These are phyloP conservation scores for Nematopogon swammerdamellus DNA, from an alignment of 2,888 invertebrate genomes.

Conservation along the genomic window DNA sequence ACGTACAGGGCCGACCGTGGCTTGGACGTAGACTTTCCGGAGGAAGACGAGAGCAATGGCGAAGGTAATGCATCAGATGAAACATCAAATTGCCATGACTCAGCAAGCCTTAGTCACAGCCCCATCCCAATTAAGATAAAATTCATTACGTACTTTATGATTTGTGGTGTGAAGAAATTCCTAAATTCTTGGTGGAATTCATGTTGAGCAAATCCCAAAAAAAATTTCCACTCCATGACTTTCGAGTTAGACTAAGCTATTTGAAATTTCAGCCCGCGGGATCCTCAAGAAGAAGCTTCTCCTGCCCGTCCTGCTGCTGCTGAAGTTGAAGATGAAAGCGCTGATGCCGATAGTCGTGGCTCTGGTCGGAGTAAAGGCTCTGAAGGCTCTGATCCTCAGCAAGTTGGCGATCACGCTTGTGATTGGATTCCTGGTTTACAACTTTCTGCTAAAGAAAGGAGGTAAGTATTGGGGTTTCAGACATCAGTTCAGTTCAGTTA, in stretches of 20 bases:
- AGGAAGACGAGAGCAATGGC: slow-evolving; percentile 44
- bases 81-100: too few relatives aligned
- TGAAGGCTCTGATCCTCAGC: slow-evolving; percentile 80
- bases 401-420: slow-evolving; percentile 80
- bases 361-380: slow-evolving; percentile 75
- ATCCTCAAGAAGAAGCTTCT: slow-evolving; percentile 81
- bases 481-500: too few relatives aligned
- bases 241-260: too few relatives aligned
- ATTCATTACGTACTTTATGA: too few relatives aligned
- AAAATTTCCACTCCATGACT: too few relatives aligned
- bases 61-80: too few relatives aligned
- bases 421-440: slow-evolving; percentile 76
- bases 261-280: slow-evolving; percentile 61
- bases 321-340: slow-evolving; percentile 82
- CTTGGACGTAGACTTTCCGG: slow-evolving; percentile 60
- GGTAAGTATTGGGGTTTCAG: too few relatives aligned
- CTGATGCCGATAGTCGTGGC: slow-evolving; percentile 79
- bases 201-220: too few relatives aligned
- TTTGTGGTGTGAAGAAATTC: too few relatives aligned
- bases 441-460: slow-evolving; percentile 71
- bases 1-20: slow-evolving; percentile 66
- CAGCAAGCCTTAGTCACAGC: too few relatives aligned
- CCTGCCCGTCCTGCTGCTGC: slow-evolving; percentile 70
- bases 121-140: too few relatives aligned
- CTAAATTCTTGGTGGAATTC: too few relatives aligned